Conservation (phyloP, 1,140 invertebrate genomes). For the Bombus cullumanus region DNA sequence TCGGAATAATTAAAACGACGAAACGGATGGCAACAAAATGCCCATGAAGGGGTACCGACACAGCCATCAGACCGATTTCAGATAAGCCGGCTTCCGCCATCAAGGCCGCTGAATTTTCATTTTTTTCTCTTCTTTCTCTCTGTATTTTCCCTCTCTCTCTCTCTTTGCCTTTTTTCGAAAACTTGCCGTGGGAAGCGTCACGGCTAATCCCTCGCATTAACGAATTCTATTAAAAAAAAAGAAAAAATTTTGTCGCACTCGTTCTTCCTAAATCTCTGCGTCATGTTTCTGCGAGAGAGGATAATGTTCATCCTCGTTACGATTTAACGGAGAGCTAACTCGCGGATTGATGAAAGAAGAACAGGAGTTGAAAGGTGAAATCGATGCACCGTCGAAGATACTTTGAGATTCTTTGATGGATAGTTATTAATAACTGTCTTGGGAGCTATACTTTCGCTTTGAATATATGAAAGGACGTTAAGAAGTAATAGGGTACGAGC, state of each 20-base stretch:
- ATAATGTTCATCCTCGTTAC: neutral
- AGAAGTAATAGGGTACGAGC: neutral
- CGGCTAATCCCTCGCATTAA: conserved; percentile 48
- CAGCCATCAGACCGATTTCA: conserved; percentile 31
- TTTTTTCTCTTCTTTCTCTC: neutral
- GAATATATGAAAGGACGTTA: too few relatives aligned
- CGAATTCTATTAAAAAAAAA: conserved; percentile 28
- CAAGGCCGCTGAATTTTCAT: conserved; percentile 2
- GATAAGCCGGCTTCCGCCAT: conserved; percentile 40
- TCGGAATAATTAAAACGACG: conserved; percentile 63
- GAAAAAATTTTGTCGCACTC: neutral
- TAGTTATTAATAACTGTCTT: neutral
- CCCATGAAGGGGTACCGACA: neutral
- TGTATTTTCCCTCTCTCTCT: neutral
- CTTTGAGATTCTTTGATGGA: neutral
- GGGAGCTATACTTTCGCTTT: too few relatives aligned
- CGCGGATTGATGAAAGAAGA: neutral
- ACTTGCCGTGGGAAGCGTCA: neutral
- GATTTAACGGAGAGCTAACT: neutral
- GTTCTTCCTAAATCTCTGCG: neutral
- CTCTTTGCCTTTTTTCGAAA: neutral
- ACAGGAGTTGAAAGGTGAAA: neutral
- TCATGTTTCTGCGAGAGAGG: neutral
- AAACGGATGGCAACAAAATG: conserved; percentile 22
- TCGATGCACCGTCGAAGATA: neutral